Conservation (phyloP, 2,888 invertebrate species). For the Beris chalybata region DNA sequence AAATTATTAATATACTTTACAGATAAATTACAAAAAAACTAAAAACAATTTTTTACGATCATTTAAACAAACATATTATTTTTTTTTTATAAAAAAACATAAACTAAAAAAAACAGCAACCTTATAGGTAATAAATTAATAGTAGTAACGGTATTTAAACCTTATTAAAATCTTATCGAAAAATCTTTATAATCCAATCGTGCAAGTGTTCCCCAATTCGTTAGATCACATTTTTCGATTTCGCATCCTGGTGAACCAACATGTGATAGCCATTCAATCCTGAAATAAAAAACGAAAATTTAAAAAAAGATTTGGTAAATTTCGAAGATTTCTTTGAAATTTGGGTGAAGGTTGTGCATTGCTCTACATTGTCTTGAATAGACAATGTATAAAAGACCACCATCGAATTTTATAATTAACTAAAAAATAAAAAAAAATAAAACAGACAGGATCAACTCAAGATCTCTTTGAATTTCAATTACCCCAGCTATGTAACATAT, state of each 20-base stretch:
- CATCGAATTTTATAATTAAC: background rate
- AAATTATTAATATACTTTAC: no score
- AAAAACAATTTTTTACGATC: no score
- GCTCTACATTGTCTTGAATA: no score
- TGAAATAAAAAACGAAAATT: conserved; percentile 53
- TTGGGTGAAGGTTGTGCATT: no score
- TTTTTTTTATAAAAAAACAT: conserved; percentile 4
- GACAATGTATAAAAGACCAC: background rate
- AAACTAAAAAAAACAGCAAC: background rate
- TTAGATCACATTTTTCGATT: conserved; percentile 79
- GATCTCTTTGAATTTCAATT: background rate
- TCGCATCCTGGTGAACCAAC: conserved; percentile 83
- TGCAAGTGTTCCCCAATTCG: conserved; percentile 75
- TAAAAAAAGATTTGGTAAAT: conserved; percentile 19
- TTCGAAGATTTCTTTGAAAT: background rate
- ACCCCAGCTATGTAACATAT: background rate
- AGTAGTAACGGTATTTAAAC: background rate
- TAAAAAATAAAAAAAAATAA: background rate
- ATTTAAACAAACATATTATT: background rate
- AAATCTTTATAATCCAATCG: conserved; percentile 70
- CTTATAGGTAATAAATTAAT: background rate
- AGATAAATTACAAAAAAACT: no score
- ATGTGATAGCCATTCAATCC: conserved; percentile 80
- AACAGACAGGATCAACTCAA: background rate
- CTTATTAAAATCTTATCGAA: conserved; percentile 74